Evolutionary conservation across 2,113 vertebrate genomes (phyloP).

Genomic region (Melierax canorus): DNA sequence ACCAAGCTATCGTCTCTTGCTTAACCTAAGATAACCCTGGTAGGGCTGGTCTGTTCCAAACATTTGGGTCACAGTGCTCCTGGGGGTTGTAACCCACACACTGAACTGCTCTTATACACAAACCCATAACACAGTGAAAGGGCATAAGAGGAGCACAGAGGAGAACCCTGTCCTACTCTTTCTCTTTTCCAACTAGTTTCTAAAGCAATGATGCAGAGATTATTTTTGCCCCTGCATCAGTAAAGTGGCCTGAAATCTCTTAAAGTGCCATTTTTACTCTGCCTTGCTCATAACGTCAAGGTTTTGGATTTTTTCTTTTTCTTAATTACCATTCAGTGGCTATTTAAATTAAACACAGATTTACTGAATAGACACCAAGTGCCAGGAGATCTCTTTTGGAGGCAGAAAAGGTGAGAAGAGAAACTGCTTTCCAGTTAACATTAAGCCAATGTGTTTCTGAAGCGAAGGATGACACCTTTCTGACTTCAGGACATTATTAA

Average conservation of each 20-base stretch:
- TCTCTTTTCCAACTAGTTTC: background rate
- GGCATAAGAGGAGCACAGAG: background rate
- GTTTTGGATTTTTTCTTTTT: background rate
- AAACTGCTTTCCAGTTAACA: background rate
- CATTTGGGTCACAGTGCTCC: background rate
- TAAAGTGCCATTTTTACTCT: background rate
- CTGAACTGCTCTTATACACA: background rate
- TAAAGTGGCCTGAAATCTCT: background rate
- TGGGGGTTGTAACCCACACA: background rate
- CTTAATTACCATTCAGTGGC: background rate
- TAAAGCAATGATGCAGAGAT: background rate
- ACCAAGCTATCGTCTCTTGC: background rate
- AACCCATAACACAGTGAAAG: background rate
- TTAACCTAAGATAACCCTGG: background rate
- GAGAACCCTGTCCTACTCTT: background rate
- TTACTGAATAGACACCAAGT: background rate
- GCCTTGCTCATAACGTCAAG: background rate
- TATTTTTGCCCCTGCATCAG: background rate
- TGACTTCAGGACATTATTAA: conserved; percentile 28
- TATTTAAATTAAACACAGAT: conserved; percentile 14
- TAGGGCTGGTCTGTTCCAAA: background rate
- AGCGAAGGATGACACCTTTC: background rate
- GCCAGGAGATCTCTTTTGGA: background rate
- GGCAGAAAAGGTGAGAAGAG: background rate
- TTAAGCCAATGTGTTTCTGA: background rate